Evolutionary conservation across 2,113 vertebrate species (phyloP), one percentile per base, ranked within the genome.

Genomic region (Sialia sialis): DNA sequence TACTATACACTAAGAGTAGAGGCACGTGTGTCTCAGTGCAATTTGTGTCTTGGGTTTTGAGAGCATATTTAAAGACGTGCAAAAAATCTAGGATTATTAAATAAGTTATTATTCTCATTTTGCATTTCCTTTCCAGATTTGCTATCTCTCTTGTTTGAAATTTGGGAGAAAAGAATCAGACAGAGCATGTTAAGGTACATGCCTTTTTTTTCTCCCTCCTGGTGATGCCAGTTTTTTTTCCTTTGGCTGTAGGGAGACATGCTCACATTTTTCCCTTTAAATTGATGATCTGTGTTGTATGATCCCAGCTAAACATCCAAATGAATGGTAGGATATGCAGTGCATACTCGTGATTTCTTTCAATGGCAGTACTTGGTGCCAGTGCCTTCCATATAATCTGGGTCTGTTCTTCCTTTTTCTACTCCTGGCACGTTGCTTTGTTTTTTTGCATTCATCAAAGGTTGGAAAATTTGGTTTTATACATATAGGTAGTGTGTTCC

Each of bases 361-460:
- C 8, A 17, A 56, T 48, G 29, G 79, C 87, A 41, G 39, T 25
- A 13, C 60, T 72, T 58, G 39, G 23, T 89, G 73, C 89, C 54
- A 87, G 46, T 83, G 19, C 63, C 48, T 69, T 62, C 29, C 60
- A 20, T 1, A 9, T 27, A 52, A 66, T 25, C 58, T 66, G 51
- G 7, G 58, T 87, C 38, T 1, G 11, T 78, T 38, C 79, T 94
- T 94, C 88, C 73, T 94, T 97, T 72, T 94, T 48, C 95, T 93
- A 10, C 63, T 96, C 93, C 76, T 2, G 7, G 83, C 83, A 44
- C 10, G 2, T 95, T 72, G 52, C 83, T 96, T 97, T 78, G 41
- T 96, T 94, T 88, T 88, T 95, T 26, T 6, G n/a, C 34, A 5
- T 48, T 90, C 95, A 98, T 98, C 97, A 97, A 97, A 97, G 93